Percentiles rank a stretch among this genome's conserved stretches.
Conservation (phyloP, 1,140 invertebrate species). For the Zaprionus lachaisei region DNA sequence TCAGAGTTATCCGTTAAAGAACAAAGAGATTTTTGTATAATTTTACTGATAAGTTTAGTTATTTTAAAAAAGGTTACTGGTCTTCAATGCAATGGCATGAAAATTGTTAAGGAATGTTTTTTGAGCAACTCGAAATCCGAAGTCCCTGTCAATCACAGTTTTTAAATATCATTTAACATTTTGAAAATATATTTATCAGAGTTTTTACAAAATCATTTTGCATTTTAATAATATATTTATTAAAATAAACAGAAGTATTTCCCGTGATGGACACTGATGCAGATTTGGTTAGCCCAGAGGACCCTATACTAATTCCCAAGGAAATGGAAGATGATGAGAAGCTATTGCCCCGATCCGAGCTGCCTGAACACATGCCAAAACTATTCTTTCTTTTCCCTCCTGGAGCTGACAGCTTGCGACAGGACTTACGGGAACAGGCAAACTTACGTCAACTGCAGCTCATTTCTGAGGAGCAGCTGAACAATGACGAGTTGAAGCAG, state of each 20-base stretch:
- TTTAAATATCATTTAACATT: background rate
- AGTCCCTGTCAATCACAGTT: background rate
- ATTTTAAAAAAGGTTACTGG: no score
- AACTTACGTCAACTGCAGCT: slow-evolving; percentile 93
- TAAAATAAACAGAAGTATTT: background rate
- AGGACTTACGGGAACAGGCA: slow-evolving; percentile 94
- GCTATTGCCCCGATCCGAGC: background rate
- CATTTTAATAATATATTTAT: background rate
- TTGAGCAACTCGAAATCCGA: background rate
- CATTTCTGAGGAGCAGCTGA: slow-evolving; percentile 92
- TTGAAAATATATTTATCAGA: background rate
- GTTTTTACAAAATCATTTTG: background rate
- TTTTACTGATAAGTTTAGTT: no score
- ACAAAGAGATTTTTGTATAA: no score
- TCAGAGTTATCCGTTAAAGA: no score
- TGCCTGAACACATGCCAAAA: slow-evolving; percentile 87
- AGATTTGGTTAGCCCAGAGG: background rate
- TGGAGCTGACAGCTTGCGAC: slow-evolving; percentile 90
- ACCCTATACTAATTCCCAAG: background rate
- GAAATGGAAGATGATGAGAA: background rate
- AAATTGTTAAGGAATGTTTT: background rate
- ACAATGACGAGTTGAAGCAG: slow-evolving; percentile 94
- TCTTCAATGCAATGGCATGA: no score
- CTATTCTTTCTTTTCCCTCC: slow-evolving; percentile 92
- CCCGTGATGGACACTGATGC: background rate